Conservation (phyloP, 2,797 vertebrate species). For the Holocentrus rufus region DNA sequence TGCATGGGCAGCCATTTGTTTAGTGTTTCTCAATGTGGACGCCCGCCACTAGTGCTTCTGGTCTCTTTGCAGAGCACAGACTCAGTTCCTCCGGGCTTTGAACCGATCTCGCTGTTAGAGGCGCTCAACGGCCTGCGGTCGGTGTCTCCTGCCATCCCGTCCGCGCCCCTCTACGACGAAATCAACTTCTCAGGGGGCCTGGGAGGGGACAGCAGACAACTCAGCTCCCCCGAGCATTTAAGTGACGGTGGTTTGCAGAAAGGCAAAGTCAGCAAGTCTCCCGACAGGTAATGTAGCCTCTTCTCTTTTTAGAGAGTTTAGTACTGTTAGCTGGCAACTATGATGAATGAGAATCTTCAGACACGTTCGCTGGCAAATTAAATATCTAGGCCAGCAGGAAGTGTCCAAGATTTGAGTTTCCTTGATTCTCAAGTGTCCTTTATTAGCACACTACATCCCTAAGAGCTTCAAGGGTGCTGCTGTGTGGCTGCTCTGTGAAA, state of each 20-base stretch:
- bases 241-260: conserved; percentile 88
- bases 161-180: conserved; percentile 94
- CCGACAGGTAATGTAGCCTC: conserved; percentile 88
- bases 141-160: conserved; percentile 87
- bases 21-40: background rate
- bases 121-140: conserved; percentile 93
- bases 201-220: conserved; percentile 84
- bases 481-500: too few species aligned
- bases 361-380: background rate
- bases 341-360: too few species aligned
- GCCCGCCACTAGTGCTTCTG: background rate
- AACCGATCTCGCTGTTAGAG: conserved; percentile 96
- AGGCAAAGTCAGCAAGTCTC: conserved; percentile 93
- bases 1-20: background rate
- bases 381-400: background rate
- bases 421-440: too few species aligned
- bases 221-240: conserved; percentile 86
- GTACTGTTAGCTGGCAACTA: background rate
- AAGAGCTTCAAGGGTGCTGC: too few species aligned
- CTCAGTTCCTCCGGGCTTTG: conserved; percentile 94
- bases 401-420: background rate
- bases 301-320: background rate
- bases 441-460: too few species aligned
- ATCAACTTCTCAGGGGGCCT: conserved; percentile 90
- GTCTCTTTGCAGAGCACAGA: conserved; percentile 86